Evolutionary conservation across 2,113 vertebrate genomes (phyloP).

Genomic region (Myrmecobius fasciatus): DNA sequence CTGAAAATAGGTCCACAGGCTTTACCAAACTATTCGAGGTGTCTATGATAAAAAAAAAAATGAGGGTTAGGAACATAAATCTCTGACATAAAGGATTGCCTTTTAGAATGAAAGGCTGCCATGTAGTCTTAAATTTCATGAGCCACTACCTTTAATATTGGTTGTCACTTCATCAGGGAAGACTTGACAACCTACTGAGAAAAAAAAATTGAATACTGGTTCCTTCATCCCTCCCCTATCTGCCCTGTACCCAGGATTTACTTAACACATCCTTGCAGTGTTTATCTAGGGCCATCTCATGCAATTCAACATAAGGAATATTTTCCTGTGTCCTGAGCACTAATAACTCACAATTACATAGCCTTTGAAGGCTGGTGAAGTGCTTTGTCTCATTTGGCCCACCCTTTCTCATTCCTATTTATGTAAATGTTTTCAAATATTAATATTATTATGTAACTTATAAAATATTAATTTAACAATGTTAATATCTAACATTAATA

Average conservation of each 20-base stretch:
- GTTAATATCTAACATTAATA: neutral
- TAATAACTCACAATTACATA: neutral
- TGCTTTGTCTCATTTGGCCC: neutral
- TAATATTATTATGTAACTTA: neutral
- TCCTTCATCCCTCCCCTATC: neutral
- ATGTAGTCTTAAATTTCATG: neutral
- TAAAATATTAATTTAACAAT: too few relatives aligned
- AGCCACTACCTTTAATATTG: neutral
- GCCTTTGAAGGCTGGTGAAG: neutral
- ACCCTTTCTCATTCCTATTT: neutral
- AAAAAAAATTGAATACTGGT: neutral
- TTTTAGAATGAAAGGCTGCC: neutral
- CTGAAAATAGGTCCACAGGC: neutral
- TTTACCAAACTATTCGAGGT: neutral
- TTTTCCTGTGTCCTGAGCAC: neutral
- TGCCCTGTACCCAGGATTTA: neutral
- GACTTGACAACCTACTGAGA: neutral
- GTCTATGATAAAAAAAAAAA: neutral
- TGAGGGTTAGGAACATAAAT: neutral
- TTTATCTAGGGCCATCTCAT: neutral
- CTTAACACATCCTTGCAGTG: too few relatives aligned
- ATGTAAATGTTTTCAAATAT: neutral
- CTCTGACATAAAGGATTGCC: neutral
- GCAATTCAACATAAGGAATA: neutral
- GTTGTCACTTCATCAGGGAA: neutral